Evolutionary conservation across 2,113 vertebrate species (phyloP).

Genomic region (Dinomys branickii): DNA sequence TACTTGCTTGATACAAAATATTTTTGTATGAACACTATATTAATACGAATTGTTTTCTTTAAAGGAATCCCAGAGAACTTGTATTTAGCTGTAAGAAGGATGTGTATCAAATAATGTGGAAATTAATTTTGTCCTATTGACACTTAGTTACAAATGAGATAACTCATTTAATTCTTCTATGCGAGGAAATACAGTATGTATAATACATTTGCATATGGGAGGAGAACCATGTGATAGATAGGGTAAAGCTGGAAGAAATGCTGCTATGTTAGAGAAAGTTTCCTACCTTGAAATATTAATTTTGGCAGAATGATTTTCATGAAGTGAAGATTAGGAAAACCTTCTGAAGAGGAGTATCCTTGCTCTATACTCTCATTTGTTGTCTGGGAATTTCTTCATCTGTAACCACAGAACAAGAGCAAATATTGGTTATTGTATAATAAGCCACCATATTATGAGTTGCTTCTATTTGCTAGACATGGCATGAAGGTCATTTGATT

Average conservation of each 20-base stretch:
- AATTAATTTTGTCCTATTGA: not conserved
- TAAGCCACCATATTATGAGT: not conserved
- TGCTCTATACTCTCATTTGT: not conserved
- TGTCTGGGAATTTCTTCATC: not conserved
- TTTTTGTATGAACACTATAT: not conserved
- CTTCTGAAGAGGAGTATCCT: not conserved
- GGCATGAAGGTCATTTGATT: not conserved
- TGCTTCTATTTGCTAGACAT: not conserved
- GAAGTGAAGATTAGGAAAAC: not conserved
- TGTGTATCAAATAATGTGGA: not conserved
- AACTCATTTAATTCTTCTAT: not conserved
- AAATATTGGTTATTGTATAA: not conserved
- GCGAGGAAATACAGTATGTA: constrained; percentile 21
- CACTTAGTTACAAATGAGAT: not conserved
- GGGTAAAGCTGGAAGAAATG: not conserved
- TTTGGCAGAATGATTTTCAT: not conserved
- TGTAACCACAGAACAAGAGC: not conserved
- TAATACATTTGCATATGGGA: not conserved
- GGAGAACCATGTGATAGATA: not conserved
- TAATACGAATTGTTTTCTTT: not conserved
- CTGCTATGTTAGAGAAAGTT: not conserved
- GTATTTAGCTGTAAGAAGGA: not conserved
- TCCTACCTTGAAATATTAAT: not conserved
- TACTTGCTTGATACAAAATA: not conserved
- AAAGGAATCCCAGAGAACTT: constrained; percentile 9